Conservation (phyloP, 2,113 vertebrate species). For the Pogonocichla stellata region DNA sequence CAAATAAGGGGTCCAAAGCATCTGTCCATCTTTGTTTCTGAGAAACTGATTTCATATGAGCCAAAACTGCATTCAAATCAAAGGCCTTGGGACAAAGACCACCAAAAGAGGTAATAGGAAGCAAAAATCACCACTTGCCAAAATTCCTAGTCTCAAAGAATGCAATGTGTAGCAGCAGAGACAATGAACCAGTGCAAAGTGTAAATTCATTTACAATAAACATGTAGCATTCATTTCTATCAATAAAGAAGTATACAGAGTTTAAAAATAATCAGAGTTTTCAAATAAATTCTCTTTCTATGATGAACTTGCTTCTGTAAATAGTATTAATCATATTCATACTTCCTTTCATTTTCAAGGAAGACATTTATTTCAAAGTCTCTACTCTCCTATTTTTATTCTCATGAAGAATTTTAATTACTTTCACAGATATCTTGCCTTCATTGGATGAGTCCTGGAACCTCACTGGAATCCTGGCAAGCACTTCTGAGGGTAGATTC, state of each 20-base stretch:
- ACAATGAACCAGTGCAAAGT: background rate
- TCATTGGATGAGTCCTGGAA: background rate
- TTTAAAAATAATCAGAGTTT: background rate
- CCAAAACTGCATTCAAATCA: background rate
- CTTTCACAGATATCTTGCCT: background rate
- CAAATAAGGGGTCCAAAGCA: background rate
- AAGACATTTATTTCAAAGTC: background rate
- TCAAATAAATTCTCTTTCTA: background rate
- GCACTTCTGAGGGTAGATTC: background rate
- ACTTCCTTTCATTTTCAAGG: background rate
- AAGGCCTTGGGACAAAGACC: background rate
- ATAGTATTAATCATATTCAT: background rate
- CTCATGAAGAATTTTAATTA: background rate
- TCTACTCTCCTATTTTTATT: background rate
- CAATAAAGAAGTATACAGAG: background rate
- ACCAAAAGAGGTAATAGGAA: background rate
- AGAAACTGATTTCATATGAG: background rate
- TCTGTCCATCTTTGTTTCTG: background rate
- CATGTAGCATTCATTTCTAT: background rate
- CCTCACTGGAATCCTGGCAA: background rate
- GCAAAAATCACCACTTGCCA: background rate
- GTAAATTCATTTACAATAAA: background rate
- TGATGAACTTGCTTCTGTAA: background rate
- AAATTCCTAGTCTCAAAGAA: background rate
- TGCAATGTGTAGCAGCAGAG: background rate